Base-by-base conservation (phyloP, 2,888 invertebrate genomes). In the Hypolimnas misippus region DNA sequence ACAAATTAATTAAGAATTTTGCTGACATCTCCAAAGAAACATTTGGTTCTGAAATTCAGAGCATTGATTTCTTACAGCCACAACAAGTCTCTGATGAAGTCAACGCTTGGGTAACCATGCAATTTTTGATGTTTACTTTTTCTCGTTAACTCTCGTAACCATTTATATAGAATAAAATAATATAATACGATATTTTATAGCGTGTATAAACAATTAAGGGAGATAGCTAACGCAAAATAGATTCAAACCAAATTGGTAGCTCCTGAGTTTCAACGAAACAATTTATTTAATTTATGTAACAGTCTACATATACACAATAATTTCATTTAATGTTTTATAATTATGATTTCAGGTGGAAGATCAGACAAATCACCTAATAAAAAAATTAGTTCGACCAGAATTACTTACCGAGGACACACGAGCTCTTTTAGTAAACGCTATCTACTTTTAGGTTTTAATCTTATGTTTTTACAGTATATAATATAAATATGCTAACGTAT, bases 371-470 rank as follows among this genome's bases (percentile, higher is more conserved):
- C 68, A 87, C 25, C 84, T 80, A 57, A 90, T 90, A 59, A 86
- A 87, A 65, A 73, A 89, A 70, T 90, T 99, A 8, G 87, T 99
- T 42, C 74, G 86, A 0, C 53, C 94, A 0, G 88, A 82, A 17
- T 79, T 88, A 64, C 75, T 97, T 1, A 73, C 83, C 72, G 38
- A 5, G 0, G 66, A 76, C 0, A 96, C 96, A 0, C 87, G 93
- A 40, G 86, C 96, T 67, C 93, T 97, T 1, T 92, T 98, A 4
- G 94, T 97, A 0, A 98, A 97, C 81, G 97, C 97, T 0, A 94
- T 98, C 49, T 97, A 97, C 79, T 97, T 97, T 86, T 97, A 97
- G 89, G 94, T 93, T 2, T 25, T 25, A 3, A 3, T 25, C 10
- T 67, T 59, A 16, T 6, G 33, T 44, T 54, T 10, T 25, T 8